A percentile compares a stretch with the other conserved stretches of the same genome.
phyloP scores from a whole-genome alignment of 1,140 invertebrate species.

The Trichomalopsis sarcophagae region DNA sequence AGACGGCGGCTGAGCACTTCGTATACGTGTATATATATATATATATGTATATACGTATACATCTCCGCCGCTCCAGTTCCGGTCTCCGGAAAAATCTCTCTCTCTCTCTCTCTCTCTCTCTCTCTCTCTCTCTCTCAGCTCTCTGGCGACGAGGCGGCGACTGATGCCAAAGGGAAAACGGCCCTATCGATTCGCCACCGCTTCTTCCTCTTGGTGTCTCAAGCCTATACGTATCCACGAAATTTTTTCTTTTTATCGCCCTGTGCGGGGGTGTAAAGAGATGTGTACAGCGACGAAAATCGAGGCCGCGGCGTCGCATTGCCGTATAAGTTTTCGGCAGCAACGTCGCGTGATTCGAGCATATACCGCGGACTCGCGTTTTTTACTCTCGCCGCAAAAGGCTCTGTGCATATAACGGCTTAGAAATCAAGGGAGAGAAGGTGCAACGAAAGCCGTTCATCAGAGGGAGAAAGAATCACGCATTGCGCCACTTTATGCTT shows the following conservation, averaged over 20 bases:
- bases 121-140: not conserved
- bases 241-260: not conserved
- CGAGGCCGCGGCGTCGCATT: slow-evolving; percentile 12
- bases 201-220: not conserved
- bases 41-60: not conserved
- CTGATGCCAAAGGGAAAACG: not conserved
- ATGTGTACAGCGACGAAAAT: not conserved
- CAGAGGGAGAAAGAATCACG: slow-evolving; percentile 8
- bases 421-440: too few relatives aligned
- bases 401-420: too few relatives aligned
- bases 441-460: not conserved
- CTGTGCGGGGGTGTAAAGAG: not conserved
- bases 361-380: too few relatives aligned
- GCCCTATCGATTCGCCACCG: slow-evolving; percentile 4
- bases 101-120: not conserved
- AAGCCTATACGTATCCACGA: not conserved
- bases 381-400: not conserved
- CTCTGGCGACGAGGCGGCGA: not conserved
- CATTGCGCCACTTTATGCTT: slow-evolving; percentile 58
- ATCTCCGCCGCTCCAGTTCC: not conserved
- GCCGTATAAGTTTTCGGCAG: slow-evolving; percentile 6
- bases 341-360: slow-evolving; percentile 3
- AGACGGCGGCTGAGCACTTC: not conserved
- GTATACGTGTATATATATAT: too few relatives aligned
- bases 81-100: slow-evolving; percentile 2